Evolutionary conservation across 2,888 invertebrate species (phyloP).

Genomic region (Tipula confusa): DNA sequence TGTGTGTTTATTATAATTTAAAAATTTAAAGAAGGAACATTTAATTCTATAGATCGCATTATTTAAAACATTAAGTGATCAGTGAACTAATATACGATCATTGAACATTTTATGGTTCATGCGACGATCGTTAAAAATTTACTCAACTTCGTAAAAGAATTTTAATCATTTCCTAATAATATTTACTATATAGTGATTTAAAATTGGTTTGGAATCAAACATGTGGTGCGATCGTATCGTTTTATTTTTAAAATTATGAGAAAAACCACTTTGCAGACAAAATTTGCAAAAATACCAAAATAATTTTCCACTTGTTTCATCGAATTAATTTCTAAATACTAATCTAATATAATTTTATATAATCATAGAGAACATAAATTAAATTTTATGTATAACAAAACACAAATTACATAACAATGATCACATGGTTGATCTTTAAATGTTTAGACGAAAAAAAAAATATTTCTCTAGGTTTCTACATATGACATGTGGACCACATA

Average conservation of each 20-base stretch:
- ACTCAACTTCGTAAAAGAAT: not conserved
- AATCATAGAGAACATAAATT: not conserved
- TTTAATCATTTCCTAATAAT: not conserved
- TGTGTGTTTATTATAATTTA: no score
- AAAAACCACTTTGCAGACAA: conserved; percentile 13
- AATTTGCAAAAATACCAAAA: not conserved
- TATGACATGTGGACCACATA: not conserved
- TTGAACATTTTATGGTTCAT: no score
- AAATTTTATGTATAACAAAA: not conserved
- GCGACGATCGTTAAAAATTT: no score
- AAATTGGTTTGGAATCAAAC: not conserved
- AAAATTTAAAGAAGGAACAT: no score
- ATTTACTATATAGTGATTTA: not conserved
- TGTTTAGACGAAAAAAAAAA: not conserved
- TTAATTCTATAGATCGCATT: no score
- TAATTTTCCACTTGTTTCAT: not conserved
- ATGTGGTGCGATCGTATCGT: not conserved
- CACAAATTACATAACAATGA: not conserved
- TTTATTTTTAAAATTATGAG: not conserved
- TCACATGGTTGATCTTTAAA: not conserved
- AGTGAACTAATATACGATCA: no score
- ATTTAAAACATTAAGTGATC: no score
- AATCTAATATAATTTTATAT: not conserved
- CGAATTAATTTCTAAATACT: not conserved
- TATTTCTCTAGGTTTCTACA: not conserved